Base-by-base conservation (phyloP, 2,888 invertebrate species). In the Diadromus collaris region DNA sequence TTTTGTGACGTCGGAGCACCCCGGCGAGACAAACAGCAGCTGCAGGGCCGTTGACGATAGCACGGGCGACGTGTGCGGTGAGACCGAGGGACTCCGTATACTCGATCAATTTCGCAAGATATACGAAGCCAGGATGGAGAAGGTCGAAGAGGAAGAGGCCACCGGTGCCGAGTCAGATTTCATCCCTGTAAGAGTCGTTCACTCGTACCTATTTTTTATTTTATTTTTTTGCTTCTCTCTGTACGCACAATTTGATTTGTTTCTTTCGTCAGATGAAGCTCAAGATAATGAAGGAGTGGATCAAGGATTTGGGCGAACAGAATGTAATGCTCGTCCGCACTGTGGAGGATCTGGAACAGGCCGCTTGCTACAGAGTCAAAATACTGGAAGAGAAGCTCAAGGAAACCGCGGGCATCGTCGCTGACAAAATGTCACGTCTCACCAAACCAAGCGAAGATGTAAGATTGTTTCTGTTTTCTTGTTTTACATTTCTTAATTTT, bases 271-370 rank as follows among this genome's bases (percentile, higher is more conserved):
- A 96, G 95, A 91, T 93, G 83, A 95, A 95, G 89, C 91, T 95
- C 82, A 91, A 92, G 48, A 92, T 94, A 76, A 92, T 95, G 82
- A 91, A 92, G 79, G 92, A 93, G 70, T 95, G 95, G 95, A 94
- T 95, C 81, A 90, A 92, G 63, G 95, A 95, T 90, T 91, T 95
- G 85, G 92, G 92, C 51, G 94, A 93, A 34, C 95, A 95, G 91
- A 95, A 95, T 90, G 91, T 93, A 58, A 92, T 95, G 91, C 91
- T 96, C 83, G 94, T 93, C 67, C 92, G 92, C 72, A 93, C 94
- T 2, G 94, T 95, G 1, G 93, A 94, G 86, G 94, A 95, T 84
- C 88, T 95, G 84, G 95, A 95, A 89, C 88, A 91, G 29, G 95
- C 95, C 84, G 94, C 95, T 63, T 93, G 93, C 24, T 90, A 92